Evolutionary conservation across 2,797 vertebrate species (phyloP).

Genomic region (Enteromius radiatus): DNA sequence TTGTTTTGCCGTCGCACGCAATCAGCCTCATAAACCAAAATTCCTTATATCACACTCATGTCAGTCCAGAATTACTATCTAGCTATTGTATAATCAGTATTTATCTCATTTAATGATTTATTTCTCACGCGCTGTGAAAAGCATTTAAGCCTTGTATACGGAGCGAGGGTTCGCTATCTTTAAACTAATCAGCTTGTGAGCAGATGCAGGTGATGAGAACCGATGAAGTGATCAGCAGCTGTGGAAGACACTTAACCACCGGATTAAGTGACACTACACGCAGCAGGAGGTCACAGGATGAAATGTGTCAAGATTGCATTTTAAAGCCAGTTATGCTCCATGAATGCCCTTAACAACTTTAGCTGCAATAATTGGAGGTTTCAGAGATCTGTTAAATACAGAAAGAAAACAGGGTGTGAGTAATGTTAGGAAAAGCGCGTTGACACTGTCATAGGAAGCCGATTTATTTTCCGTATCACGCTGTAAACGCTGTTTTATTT

Average conservation of each 20-base stretch:
- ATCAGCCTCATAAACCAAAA: slow-evolving; percentile 8
- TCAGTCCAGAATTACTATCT: slow-evolving; percentile 18
- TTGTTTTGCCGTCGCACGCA: slow-evolving; percentile 21
- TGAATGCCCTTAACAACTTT: slow-evolving; percentile 57
- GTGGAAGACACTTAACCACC: slow-evolving; percentile 59
- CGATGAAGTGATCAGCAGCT: slow-evolving; percentile 57
- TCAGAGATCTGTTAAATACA: slow-evolving; percentile 46
- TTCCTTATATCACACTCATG: not conserved
- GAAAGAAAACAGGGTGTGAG: slow-evolving; percentile 38
- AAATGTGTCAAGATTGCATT: slow-evolving; percentile 46
- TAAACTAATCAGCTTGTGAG: slow-evolving; percentile 45
- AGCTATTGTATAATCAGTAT: slow-evolving; percentile 42
- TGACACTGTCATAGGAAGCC: slow-evolving; percentile 42
- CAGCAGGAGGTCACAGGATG: slow-evolving; percentile 55
- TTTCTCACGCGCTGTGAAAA: slow-evolving; percentile 17
- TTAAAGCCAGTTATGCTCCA: slow-evolving; percentile 54
- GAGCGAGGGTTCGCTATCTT: slow-evolving; percentile 42
- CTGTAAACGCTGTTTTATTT: slow-evolving; percentile 48
- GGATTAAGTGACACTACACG: slow-evolving; percentile 58
- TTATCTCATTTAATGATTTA: slow-evolving; percentile 28
- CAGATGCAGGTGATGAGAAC: slow-evolving; percentile 59
- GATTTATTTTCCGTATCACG: slow-evolving; percentile 36
- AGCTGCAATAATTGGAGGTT: slow-evolving; percentile 50
- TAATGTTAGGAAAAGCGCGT: slow-evolving; percentile 21
- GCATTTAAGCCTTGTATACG: slow-evolving; percentile 35